phyloP scores from a whole-genome alignment of 2,113 vertebrate species.

The Proteles cristata region DNA sequence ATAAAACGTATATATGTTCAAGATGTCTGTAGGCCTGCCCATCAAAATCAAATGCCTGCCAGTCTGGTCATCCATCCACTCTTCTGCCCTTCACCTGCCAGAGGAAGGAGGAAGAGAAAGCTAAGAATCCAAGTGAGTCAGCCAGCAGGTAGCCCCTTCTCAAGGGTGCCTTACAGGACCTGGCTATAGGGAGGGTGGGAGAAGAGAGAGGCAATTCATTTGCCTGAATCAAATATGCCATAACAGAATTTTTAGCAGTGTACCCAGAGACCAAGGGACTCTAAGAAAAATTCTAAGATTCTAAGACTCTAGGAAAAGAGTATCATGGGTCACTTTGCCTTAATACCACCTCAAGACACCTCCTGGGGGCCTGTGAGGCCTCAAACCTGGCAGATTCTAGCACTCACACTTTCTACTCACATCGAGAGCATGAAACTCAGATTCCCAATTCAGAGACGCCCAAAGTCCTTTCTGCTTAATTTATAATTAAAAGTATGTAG shows the following conservation, averaged over 20 bases:
- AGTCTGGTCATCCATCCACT: background rate
- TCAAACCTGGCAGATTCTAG: background rate
- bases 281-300: constrained; percentile 41
- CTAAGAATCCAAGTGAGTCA: background rate
- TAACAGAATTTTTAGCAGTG: constrained; percentile 30
- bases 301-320: background rate
- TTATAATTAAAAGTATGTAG: constrained; percentile 50
- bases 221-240: background rate
- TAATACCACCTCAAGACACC: background rate
- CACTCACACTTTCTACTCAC: background rate
- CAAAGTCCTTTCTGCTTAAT: background rate
- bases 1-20: constrained; percentile 4
- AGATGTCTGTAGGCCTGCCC: background rate
- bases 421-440: constrained; percentile 8
- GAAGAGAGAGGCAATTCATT: constrained; percentile 29
- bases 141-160: background rate
- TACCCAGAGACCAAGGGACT: background rate
- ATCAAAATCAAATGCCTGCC: background rate
- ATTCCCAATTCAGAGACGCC: constrained; percentile 26
- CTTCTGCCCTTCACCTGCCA: background rate
- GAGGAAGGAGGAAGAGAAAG: constrained; percentile 34
- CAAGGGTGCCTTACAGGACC: background rate
- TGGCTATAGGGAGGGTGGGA: background rate
- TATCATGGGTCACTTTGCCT: background rate
- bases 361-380: background rate